These are phyloP conservation scores for Apamea sordens DNA, from an alignment of 2,888 invertebrate genomes.

Conservation along the genomic window DNA sequence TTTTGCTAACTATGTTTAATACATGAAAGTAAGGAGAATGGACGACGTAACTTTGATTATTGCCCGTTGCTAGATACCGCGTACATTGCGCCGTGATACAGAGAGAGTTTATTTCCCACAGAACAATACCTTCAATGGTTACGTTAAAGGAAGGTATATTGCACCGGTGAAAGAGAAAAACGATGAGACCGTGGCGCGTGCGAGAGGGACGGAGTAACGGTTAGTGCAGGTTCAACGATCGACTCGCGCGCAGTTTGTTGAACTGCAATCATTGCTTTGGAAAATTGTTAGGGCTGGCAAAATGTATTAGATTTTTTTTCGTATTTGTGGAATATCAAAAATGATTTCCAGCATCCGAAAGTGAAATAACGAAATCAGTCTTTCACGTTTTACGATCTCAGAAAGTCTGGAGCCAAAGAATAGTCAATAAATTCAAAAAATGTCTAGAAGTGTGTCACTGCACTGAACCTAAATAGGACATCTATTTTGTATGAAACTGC, in stretches of 20 bases:
- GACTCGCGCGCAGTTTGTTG: conserved; percentile 89
- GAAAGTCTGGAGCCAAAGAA: background rate
- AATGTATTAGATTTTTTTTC: conserved; percentile 32
- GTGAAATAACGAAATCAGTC: background rate
- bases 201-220: conserved; percentile 80
- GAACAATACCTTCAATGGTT: conserved; percentile 80
- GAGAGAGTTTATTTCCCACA: conserved; percentile 72
- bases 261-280: conserved; percentile 89
- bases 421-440: background rate
- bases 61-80: conserved; percentile 60
- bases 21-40: conserved; percentile 74
- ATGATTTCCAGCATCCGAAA: background rate
- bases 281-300: conserved; percentile 85
- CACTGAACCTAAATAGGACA: background rate
- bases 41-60: conserved; percentile 70
- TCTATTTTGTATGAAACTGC: too few relatives aligned
- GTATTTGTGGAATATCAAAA: background rate
- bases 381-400: background rate
- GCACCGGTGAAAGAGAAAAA: conserved; percentile 76
- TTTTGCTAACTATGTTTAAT: conserved; percentile 72
- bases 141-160: conserved; percentile 77
- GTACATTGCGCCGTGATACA: conserved; percentile 72
- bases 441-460: too few relatives aligned
- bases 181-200: conserved; percentile 65
- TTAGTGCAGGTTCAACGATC: conserved; percentile 89